Evolutionary conservation across 2,888 invertebrate genomes (phyloP).

Genomic region (Amphipoea oculea): DNA sequence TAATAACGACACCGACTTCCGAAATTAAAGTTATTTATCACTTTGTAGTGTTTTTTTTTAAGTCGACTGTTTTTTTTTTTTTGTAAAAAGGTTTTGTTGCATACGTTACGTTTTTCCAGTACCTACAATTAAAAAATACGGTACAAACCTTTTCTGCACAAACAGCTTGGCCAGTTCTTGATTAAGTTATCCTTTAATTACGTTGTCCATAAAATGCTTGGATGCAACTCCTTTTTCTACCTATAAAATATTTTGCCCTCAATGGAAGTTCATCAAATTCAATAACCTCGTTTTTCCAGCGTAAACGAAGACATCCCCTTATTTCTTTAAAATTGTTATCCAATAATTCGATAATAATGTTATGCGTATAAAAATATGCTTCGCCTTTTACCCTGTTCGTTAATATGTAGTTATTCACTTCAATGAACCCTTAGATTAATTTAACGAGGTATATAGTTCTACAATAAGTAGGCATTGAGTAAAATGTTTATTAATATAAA

Average conservation of each 20-base stretch:
- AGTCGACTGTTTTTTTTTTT: too few relatives aligned
- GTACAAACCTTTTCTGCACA: neutral
- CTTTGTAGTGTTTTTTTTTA: too few relatives aligned
- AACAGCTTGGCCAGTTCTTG: neutral
- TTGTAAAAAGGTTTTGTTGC: neutral
- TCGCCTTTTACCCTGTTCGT: neutral
- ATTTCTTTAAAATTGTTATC: neutral
- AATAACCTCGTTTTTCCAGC: neutral
- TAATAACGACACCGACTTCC: too few relatives aligned
- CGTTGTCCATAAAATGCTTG: neutral
- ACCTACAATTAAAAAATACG: neutral
- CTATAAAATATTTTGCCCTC: neutral
- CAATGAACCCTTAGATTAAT: too few relatives aligned
- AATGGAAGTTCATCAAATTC: neutral
- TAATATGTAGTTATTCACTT: neutral
- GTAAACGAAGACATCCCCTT: neutral
- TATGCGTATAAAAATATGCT: neutral
- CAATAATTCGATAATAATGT: too few relatives aligned
- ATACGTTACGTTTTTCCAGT: neutral
- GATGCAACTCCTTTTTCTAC: neutral
- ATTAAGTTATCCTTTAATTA: neutral
- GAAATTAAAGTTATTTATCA: too few relatives aligned
- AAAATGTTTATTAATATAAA: too few relatives aligned
- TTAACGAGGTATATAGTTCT: neutral
- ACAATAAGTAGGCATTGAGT: neutral